Percentiles rank a stretch among this genome's conserved stretches.
phyloP scores from a whole-genome alignment of 2,797 vertebrate species.

The Salarias fasciatus region DNA sequence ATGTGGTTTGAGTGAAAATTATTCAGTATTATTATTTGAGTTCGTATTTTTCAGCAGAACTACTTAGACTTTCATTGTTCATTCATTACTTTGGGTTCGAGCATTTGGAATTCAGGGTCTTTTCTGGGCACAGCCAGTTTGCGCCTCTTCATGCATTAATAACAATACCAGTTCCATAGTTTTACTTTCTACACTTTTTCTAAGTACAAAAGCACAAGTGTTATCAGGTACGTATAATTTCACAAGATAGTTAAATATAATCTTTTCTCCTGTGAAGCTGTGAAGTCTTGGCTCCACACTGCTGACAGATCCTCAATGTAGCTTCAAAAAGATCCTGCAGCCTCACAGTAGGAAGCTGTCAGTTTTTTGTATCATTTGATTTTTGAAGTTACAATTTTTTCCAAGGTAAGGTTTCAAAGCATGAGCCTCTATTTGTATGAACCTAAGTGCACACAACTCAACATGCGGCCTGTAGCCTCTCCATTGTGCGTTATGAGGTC shows the following conservation, averaged over 20 bases:
- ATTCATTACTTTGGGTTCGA: background rate
- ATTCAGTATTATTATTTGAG: background rate
- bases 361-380: conserved; percentile 57
- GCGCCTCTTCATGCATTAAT: background rate
- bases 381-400: conserved; percentile 56
- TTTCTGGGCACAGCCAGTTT: background rate
- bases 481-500: conserved; percentile 17
- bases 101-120: background rate
- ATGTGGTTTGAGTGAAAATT: no score
- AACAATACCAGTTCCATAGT: background rate
- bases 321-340: conserved; percentile 8
- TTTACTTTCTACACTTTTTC: background rate
- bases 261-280: conserved; percentile 4
- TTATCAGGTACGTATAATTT: background rate
- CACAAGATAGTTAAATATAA: background rate
- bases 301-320: conserved; percentile 47
- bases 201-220: conserved; percentile 1
- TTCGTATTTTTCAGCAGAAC: background rate
- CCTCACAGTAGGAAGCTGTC: conserved; percentile 26
- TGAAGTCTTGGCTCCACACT: conserved; percentile 5
- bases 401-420: no score
- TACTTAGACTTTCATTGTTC: background rate
- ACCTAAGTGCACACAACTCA: background rate
- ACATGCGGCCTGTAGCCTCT: conserved; percentile 1
- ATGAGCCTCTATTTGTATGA: background rate